A percentile compares a stretch with the other conserved stretches of the same genome.
These are phyloP conservation scores for Spilarctia lutea DNA, from an alignment of 2,888 invertebrate species.

Conservation along the genomic window DNA sequence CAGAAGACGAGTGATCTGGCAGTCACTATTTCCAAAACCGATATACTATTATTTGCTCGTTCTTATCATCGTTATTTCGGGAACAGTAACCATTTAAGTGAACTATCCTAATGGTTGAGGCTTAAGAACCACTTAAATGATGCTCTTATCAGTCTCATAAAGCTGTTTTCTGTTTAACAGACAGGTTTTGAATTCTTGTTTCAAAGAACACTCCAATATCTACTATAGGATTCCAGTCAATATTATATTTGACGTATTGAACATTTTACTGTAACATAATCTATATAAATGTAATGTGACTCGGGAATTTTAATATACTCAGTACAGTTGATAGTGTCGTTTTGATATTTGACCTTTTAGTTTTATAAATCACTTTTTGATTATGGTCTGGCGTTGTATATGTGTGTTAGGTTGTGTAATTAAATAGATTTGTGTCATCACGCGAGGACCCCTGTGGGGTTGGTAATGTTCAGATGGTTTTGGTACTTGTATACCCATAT, in stretches of 20 bases:
- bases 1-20: not conserved
- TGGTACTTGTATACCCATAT: not conserved
- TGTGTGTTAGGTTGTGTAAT: slow-evolving; percentile 25
- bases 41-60: too few species aligned
- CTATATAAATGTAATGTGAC: slow-evolving; percentile 10
- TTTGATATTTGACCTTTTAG: slow-evolving; percentile 26
- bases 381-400: slow-evolving; percentile 36
- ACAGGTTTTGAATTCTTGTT: not conserved
- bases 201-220: not conserved
- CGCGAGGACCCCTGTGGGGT: slow-evolving; percentile 17
- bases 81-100: not conserved
- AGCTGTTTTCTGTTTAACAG: not conserved
- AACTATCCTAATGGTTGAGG: not conserved
- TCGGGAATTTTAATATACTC: slow-evolving; percentile 50
- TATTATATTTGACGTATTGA: not conserved
- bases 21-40: not conserved
- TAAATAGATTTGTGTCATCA: slow-evolving; percentile 19
- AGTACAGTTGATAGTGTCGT: slow-evolving; percentile 44
- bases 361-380: slow-evolving; percentile 54
- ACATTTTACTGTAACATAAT: slow-evolving; percentile 10
- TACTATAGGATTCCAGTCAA: not conserved
- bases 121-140: not conserved
- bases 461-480: slow-evolving; percentile 12
- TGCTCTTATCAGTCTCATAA: not conserved
- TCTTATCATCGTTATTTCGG: not conserved